Percentiles rank a stretch among this genome's conserved stretches.
Evolutionary conservation across 2,888 invertebrate genomes (phyloP).

Genomic region (Ennomos quercinarius): DNA sequence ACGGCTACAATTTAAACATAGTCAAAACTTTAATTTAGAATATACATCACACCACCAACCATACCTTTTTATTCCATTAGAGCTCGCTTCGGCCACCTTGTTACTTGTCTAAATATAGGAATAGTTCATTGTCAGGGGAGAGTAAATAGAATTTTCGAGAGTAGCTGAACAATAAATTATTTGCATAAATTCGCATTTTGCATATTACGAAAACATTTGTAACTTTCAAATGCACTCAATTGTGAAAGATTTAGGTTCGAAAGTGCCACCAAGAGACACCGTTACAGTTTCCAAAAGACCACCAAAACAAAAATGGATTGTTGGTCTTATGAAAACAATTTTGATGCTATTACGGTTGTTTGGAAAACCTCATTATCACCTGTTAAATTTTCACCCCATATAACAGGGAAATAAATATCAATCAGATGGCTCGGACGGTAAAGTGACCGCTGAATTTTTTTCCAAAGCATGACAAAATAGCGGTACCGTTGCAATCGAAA

Average conservation of each 20-base stretch:
- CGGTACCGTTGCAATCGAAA: conserved; percentile 43
- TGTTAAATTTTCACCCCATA: no score
- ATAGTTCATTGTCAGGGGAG: conserved; percentile 35
- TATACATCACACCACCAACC: conserved; percentile 33
- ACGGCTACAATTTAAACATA: conserved; percentile 67
- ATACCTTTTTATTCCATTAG: conserved; percentile 14
- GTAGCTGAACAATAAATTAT: conserved; percentile 50
- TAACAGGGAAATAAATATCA: no score
- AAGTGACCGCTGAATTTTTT: conserved; percentile 38
- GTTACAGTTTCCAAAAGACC: conserved; percentile 7
- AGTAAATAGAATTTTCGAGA: conserved; percentile 36
- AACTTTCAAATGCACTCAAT: conserved; percentile 29
- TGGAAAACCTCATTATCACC: no score
- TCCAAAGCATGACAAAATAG: conserved; percentile 53
- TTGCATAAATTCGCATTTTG: conserved; percentile 56
- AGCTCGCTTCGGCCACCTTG: conserved; percentile 1
- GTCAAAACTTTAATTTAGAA: conserved; percentile 75
- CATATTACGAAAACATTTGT: conserved; percentile 49
- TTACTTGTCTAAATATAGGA: conserved; percentile 34
- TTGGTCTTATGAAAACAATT: no score
- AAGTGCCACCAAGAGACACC: conserved; percentile 24
- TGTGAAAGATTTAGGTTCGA: conserved; percentile 48
- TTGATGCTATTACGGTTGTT: no score
- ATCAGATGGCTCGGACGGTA: conserved; percentile 20
- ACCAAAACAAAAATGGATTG: no score